Base-by-base conservation (phyloP, 2,888 invertebrate species). In the Helleia helle region DNA sequence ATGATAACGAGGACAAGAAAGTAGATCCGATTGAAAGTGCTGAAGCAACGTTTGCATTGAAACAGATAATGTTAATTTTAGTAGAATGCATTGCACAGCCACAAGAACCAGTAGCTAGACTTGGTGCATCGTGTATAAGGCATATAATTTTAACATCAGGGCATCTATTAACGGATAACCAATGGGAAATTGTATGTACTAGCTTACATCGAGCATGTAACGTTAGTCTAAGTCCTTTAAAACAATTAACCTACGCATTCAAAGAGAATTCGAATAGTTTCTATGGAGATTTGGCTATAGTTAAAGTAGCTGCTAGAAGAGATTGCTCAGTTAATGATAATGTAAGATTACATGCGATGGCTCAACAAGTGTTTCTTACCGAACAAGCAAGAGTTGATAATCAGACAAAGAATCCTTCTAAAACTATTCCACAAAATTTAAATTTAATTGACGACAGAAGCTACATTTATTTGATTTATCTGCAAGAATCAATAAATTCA, bases 201-300 rank as follows among this genome's bases (percentile, higher is more conserved):
- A 93, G 93, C 30, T 88, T 97, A 42, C 93, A 94, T 57, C 88
- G 93, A 57, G 94, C 95, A 18, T 93, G 94, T 55, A 90, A 91
- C 22, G 90, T 94, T n/a, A 95, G 95, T 37, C 88, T 97, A 40
- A 92, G 93, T 50, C 94, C 95, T 24, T 71, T 97, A 40, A 91
- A 94, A 49, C 95, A 95, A 74, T 84, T 98, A 26, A 95, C 95
- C 42, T 90, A 93, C 58, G 95, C 95, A 25, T 98, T 97, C 68
- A 92, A 94, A 57, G 91, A 93, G 55, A 92, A 95, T 62, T 97
- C 97, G 0, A 94, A 95, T 58, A 96, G 96, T 63, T 97, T 97
- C 73, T 96, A 96, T 67, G 97, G 97, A 0, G 97, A 97, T 70
- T 83, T 92, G 51, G 94, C 93, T 6, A 95, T 95, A 44, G 96